These are phyloP conservation scores for Bryconaethiops microstoma DNA, from an alignment of 2,797 vertebrate species.

Conservation along the genomic window DNA sequence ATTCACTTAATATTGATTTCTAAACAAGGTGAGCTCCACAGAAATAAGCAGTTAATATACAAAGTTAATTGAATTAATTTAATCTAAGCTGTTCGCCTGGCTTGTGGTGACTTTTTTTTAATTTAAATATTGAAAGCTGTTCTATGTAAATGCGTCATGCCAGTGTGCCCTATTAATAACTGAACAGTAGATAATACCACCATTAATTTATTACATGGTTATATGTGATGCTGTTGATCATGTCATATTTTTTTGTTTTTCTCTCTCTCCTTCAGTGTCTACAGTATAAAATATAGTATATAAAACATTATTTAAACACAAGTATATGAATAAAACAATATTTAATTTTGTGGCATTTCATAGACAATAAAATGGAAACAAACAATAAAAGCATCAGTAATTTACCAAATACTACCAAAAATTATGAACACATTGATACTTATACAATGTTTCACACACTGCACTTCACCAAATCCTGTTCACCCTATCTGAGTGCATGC, in stretches of 20 bases:
- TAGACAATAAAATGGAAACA: too few species aligned
- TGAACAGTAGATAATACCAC: conserved; percentile 52
- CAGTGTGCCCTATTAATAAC: conserved; percentile 17
- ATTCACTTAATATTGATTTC: background rate
- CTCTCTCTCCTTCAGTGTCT: background rate
- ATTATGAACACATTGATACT: too few species aligned
- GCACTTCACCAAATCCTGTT: too few species aligned
- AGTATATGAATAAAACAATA: too few species aligned
- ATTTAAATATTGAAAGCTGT: background rate
- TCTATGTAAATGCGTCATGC: background rate
- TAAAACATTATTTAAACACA: too few species aligned
- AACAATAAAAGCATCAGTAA: too few species aligned
- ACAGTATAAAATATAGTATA: background rate
- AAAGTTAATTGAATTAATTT: background rate
- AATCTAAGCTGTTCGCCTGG: too few species aligned
- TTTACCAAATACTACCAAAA: too few species aligned
- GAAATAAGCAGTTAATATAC: background rate
- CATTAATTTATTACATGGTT: conserved; percentile 66
- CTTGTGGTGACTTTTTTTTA: background rate
- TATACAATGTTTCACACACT: too few species aligned
- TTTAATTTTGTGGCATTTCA: too few species aligned
- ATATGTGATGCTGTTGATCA: conserved; percentile 17
- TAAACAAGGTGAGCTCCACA: background rate
- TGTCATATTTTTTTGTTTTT: background rate
- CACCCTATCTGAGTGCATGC: too few species aligned